Conservation (phyloP, 2,113 vertebrate species). For the Sarotherodon lohbergeri region DNA sequence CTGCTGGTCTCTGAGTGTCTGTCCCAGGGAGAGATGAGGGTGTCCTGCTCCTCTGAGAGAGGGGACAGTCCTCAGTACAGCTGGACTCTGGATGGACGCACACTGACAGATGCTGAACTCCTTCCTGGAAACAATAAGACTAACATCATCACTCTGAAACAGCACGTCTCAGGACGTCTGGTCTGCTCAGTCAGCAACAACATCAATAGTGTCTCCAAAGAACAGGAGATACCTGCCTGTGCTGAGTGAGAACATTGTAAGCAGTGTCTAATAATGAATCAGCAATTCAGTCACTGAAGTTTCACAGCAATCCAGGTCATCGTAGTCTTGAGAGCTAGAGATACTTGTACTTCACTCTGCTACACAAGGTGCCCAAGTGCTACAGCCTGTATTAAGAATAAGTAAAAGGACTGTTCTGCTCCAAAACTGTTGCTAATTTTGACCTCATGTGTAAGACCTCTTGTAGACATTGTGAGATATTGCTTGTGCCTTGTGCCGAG, state of each 20-base stretch:
- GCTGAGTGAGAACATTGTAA: constrained; percentile 16
- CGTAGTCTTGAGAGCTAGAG: not conserved
- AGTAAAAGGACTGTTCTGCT: not conserved
- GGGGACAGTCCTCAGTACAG: no score
- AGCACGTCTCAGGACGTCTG: constrained; percentile 21
- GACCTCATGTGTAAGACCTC: not conserved
- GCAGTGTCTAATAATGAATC: not conserved
- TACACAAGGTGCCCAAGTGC: not conserved
- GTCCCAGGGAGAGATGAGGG: no score
- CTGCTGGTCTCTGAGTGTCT: no score
- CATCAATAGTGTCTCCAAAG: not conserved
- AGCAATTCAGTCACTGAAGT: not conserved
- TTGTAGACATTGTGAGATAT: not conserved
- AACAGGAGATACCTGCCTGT: not conserved
- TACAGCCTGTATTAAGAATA: not conserved
- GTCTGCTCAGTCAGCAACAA: constrained; percentile 38
- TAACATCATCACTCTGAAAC: constrained; percentile 38
- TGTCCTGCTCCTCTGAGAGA: no score
- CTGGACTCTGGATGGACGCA: no score
- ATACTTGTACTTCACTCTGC: not conserved
- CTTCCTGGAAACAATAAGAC: not conserved
- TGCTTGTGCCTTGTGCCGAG: not conserved
- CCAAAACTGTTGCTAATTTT: not conserved
- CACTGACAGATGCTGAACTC: not conserved
- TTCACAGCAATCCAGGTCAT: accelerated